phyloP scores from a whole-genome alignment of 2,113 vertebrate genomes.

The Diglossa brunneiventris region DNA sequence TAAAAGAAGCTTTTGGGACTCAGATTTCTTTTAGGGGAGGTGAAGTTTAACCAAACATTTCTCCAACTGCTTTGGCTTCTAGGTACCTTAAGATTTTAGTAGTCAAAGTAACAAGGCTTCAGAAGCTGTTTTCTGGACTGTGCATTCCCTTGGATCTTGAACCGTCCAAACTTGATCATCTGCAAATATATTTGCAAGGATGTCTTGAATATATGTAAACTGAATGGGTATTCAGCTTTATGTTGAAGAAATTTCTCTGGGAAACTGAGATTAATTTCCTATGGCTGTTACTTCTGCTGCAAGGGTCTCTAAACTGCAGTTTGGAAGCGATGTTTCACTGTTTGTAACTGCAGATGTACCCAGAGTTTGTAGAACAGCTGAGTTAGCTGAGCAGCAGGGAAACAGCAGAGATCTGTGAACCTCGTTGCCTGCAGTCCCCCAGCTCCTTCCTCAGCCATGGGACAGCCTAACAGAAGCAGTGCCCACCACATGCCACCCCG shows the following conservation, averaged over 20 bases:
- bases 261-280: not conserved
- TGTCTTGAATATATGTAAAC: not conserved
- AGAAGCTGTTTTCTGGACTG: not conserved
- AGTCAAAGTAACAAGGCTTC: not conserved
- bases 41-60: not conserved
- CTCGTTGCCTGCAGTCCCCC: not conserved
- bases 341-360: not conserved
- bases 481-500: rapidly evolving
- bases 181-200: not conserved
- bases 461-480: not conserved
- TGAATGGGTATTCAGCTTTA: not conserved
- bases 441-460: not conserved
- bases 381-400: not conserved
- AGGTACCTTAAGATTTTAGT: not conserved
- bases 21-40: not conserved
- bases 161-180: not conserved
- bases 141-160: not conserved
- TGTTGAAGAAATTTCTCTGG: not conserved
- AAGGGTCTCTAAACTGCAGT: not conserved
- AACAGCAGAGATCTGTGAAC: not conserved
- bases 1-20: not conserved
- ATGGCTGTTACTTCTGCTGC: not conserved
- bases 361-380: not conserved
- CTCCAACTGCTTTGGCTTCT: not conserved
- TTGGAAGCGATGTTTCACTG: not conserved